phyloP scores from a whole-genome alignment of 2,797 vertebrate genomes.

The Anas bahamensis region DNA sequence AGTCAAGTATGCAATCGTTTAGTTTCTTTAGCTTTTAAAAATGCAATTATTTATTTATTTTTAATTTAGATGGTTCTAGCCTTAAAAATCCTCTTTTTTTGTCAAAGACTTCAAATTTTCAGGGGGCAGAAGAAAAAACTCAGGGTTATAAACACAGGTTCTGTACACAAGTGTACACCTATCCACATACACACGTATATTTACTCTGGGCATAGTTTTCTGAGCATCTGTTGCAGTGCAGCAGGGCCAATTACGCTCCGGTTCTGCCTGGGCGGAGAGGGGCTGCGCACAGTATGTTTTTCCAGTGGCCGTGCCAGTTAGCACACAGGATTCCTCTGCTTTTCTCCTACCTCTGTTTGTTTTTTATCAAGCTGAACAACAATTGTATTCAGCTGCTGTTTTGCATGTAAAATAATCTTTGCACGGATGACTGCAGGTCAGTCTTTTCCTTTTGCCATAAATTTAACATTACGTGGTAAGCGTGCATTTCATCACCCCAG shows the following conservation, averaged over 20 bases:
- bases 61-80: not conserved
- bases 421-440: not conserved
- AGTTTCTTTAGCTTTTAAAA: not conserved
- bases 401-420: not conserved
- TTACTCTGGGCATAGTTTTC: not conserved
- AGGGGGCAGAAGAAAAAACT: not conserved
- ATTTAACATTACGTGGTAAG: not conserved
- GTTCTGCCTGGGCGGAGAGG: not conserved
- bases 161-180: not conserved
- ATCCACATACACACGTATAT: not conserved
- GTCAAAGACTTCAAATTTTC: not conserved
- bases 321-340: not conserved
- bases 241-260: not conserved
- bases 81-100: not conserved
- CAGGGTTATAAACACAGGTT: not conserved
- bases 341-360: constrained; percentile 11
- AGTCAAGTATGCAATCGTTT: not conserved
- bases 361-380: constrained; percentile 28
- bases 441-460: not conserved
- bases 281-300: not conserved
- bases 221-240: not conserved
- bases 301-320: not conserved
- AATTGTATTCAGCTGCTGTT: constrained; percentile 42
- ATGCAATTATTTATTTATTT: not conserved
- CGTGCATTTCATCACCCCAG: not conserved